phyloP scores from a whole-genome alignment of 2,888 invertebrate genomes.

The Dendrolimus pini region DNA sequence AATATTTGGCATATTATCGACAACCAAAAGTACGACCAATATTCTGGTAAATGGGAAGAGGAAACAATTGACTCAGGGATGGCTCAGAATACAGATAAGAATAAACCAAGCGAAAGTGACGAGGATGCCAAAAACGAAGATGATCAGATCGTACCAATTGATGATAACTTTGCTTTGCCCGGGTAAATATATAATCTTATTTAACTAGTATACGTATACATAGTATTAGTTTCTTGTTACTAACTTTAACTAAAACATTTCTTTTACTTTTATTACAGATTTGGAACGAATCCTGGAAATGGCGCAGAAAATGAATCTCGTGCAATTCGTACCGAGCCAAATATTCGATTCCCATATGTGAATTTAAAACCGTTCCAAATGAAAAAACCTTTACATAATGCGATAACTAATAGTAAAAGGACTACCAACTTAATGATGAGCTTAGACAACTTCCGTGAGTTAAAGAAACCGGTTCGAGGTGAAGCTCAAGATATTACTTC shows the following conservation, averaged over 20 bases:
- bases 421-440: conserved; percentile 47
- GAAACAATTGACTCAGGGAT: conserved; percentile 28
- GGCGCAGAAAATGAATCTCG: conserved; percentile 67
- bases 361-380: conserved; percentile 65
- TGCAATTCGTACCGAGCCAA: conserved; percentile 60
- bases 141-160: conserved; percentile 21
- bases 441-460: conserved; percentile 51
- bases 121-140: conserved; percentile 10
- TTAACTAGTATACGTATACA: background rate
- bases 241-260: no score
- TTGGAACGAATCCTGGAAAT: conserved; percentile 51
- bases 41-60: conserved; percentile 53
- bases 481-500: conserved; percentile 51
- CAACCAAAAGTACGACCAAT: conserved; percentile 49
- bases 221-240: no score
- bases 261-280: conserved; percentile 37
- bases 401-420: conserved; percentile 39
- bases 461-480: conserved; percentile 56
- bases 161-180: conserved; percentile 58
- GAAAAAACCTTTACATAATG: conserved; percentile 33
- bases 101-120: conserved; percentile 12
- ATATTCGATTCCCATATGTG: conserved; percentile 60
- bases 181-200: conserved; percentile 39
- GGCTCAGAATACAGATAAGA: conserved; percentile 10
- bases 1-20: conserved; percentile 70